A percentile compares a stretch with the other conserved stretches of the same genome.
phyloP scores from a whole-genome alignment of 2,797 vertebrate species.

The Siniperca scherzeri region DNA sequence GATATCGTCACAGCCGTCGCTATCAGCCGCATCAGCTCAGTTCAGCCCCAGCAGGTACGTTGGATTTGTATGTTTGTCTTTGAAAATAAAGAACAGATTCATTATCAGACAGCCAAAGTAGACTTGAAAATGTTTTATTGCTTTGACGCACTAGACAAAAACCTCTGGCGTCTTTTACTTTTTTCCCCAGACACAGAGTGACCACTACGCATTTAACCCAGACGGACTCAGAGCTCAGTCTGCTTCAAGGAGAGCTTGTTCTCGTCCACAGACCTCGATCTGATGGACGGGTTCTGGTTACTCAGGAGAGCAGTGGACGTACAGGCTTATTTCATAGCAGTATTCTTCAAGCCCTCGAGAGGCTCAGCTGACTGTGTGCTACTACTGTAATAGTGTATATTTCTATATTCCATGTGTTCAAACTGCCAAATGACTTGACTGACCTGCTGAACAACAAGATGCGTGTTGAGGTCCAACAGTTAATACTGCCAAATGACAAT shows the following conservation, averaged over 20 bases:
- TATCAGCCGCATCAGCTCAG: slow-evolving; percentile 75
- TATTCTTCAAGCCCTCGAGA: slow-evolving; percentile 83
- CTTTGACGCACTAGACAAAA: neutral
- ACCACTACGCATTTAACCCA: slow-evolving; percentile 81
- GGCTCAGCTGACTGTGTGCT: slow-evolving; percentile 80
- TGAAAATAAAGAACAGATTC: slow-evolving; percentile 11
- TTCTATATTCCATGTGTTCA: slow-evolving; percentile 53
- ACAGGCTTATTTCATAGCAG: slow-evolving; percentile 85
- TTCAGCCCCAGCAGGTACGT: slow-evolving; percentile 89
- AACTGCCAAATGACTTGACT: slow-evolving; percentile 68
- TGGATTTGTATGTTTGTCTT: slow-evolving; percentile 4
- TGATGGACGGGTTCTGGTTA: slow-evolving; percentile 85
- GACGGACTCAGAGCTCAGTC: slow-evolving; percentile 84
- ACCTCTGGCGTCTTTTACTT: neutral
- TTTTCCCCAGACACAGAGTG: slow-evolving; percentile 81
- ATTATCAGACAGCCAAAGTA: slow-evolving; percentile 6
- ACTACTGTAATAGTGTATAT: slow-evolving; percentile 36
- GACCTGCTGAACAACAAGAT: slow-evolving; percentile 36
- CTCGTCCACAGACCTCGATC: slow-evolving; percentile 84
- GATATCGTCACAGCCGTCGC: slow-evolving; percentile 56
- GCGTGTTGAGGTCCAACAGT: slow-evolving; percentile 45
- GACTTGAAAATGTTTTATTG: slow-evolving; percentile 7
- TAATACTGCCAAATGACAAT: slow-evolving; percentile 68
- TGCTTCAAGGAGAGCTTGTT: slow-evolving; percentile 86
- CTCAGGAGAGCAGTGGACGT: slow-evolving; percentile 85